Conservation (phyloP, 2,113 vertebrate species). For the Sula dactylatra region DNA sequence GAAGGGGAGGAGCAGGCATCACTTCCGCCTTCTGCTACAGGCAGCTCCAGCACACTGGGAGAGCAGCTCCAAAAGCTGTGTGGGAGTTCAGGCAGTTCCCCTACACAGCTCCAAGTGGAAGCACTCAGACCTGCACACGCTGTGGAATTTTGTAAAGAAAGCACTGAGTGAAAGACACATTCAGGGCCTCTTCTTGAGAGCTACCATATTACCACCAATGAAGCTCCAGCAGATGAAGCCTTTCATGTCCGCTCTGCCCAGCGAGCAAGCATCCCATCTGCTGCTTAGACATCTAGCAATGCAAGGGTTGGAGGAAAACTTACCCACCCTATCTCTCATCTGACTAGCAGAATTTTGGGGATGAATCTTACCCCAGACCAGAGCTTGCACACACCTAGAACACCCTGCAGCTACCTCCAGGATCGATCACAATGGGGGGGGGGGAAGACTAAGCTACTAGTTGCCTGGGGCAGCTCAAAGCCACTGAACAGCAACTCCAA, state of each 20-base stretch:
- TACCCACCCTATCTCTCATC: neutral
- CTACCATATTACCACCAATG: neutral
- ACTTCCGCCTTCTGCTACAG: neutral
- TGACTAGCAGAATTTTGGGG: neutral
- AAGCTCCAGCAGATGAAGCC: neutral
- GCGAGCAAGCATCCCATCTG: neutral
- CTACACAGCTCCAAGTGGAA: neutral
- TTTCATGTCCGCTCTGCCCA: neutral
- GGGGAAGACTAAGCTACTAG: neutral
- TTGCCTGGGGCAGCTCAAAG: neutral
- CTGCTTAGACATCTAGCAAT: neutral
- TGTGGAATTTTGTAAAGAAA: neutral
- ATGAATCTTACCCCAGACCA: neutral
- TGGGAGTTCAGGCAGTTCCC: neutral
- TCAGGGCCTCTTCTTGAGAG: neutral
- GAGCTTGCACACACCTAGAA: neutral
- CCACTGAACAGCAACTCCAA: neutral
- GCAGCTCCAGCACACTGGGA: neutral
- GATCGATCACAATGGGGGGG: neutral
- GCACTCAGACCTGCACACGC: fast-evolving
- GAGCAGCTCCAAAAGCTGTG: neutral
- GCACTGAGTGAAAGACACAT: fast-evolving
- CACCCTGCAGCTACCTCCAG: neutral
- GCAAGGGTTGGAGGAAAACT: neutral
- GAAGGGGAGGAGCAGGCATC: neutral